Conservation (phyloP, 2,888 invertebrate species). For the Tromatobia lineatoria region DNA sequence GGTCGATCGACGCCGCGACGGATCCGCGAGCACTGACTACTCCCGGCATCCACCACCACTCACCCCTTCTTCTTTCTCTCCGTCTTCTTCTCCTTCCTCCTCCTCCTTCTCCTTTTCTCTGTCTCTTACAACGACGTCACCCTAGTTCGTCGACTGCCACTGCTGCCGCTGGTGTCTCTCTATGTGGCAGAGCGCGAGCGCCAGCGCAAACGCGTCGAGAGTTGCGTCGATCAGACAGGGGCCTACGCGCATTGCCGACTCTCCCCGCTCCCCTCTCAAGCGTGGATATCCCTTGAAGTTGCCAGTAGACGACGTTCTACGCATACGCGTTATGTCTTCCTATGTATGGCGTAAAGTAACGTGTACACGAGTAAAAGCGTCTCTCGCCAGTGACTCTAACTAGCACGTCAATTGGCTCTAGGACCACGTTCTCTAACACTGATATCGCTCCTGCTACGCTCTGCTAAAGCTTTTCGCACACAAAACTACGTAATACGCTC, state of each 20-base stretch:
- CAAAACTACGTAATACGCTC: constrained; percentile 18
- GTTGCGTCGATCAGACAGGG: constrained; percentile 36
- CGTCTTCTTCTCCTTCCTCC: constrained; percentile 43
- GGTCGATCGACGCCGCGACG: constrained; percentile 77
- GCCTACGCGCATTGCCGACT: constrained; percentile 54
- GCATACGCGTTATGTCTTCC: background rate
- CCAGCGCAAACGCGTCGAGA: constrained; percentile 22
- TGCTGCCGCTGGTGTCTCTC: constrained; percentile 22
- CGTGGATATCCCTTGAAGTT: constrained; percentile 3
- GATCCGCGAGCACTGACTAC: constrained; percentile 80
- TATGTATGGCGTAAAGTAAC: background rate
- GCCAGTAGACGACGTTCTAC: constrained; percentile 5
- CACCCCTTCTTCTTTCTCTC: constrained; percentile 24
- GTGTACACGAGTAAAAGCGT: constrained; percentile 20
- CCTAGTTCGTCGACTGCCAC: constrained; percentile 32
- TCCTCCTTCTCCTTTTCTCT: constrained; percentile 33
- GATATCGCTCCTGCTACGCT: constrained; percentile 10
- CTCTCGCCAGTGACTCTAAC: background rate
- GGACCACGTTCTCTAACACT: constrained; percentile 53
- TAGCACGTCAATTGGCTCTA: constrained; percentile 56
- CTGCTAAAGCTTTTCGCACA: constrained; percentile 33
- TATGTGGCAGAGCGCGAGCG: constrained; percentile 7
- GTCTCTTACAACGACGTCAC: constrained; percentile 25
- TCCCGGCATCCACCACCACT: constrained; percentile 65
- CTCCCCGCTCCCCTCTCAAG: constrained; percentile 29